These are phyloP conservation scores for Montipora foliosa DNA, from an alignment of 64 coral and sea anemone genomes.

Conservation along the genomic window DNA sequence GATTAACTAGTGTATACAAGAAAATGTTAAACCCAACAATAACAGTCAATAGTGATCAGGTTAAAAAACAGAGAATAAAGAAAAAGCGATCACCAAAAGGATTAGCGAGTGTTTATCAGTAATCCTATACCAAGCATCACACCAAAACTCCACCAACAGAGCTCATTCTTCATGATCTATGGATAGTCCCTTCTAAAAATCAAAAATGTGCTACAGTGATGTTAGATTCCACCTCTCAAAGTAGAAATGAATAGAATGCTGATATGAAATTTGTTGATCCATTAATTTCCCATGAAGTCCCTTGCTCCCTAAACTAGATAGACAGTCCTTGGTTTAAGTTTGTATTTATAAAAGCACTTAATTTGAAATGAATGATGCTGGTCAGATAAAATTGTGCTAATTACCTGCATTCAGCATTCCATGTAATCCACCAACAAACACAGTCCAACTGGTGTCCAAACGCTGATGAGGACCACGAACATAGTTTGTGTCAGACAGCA, in stretches of 20 bases:
- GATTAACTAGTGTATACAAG: too few species aligned
- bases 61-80: background rate
- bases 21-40: too few species aligned
- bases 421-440: conserved; percentile 97
- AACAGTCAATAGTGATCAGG: too few species aligned
- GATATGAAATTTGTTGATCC: too few species aligned
- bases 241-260: too few species aligned
- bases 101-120: conserved; percentile 98
- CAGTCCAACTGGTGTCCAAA: conserved; percentile 94
- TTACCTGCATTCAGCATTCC: conserved; percentile 99
- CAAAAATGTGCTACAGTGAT: background rate
- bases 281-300: too few species aligned
- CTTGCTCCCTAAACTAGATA: too few species aligned
- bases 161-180: conserved; percentile 98
- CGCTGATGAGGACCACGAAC: conserved; percentile 94
- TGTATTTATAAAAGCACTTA: too few species aligned
- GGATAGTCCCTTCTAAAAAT: conserved; percentile 86
- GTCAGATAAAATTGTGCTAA: too few species aligned
- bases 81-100: conserved; percentile 85
- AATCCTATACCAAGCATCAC: conserved; percentile 98
- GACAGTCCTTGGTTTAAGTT: too few species aligned
- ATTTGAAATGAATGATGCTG: too few species aligned
- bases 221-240: too few species aligned
- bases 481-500: conserved; percentile 97
- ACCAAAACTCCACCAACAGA: conserved; percentile 99